Evolutionary conservation across 2,797 vertebrate species (phyloP).

Genomic region (Mallotus villosus): DNA sequence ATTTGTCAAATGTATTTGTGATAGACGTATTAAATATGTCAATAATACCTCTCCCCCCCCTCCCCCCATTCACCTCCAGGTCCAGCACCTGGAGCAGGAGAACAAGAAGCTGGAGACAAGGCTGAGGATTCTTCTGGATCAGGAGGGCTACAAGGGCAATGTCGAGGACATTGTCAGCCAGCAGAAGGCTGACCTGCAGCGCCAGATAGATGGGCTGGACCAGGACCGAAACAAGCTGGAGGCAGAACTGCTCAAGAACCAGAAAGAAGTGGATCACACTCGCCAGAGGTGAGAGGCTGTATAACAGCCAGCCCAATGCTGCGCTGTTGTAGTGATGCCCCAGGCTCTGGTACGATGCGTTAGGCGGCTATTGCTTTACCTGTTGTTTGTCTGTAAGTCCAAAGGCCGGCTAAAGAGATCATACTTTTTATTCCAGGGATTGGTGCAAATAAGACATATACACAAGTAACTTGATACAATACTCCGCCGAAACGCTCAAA

Average conservation of each 20-base stretch:
- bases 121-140: slow-evolving; percentile 70
- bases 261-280: slow-evolving; percentile 58
- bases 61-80: slow-evolving; percentile 42
- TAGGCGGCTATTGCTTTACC: too few species aligned
- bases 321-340: too few species aligned
- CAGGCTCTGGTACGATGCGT: too few species aligned
- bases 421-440: too few species aligned
- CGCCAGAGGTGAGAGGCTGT: slow-evolving; percentile 62
- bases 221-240: slow-evolving; percentile 65
- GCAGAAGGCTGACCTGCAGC: slow-evolving; percentile 57
- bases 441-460: too few species aligned
- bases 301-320: too few species aligned
- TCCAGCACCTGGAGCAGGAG: slow-evolving; percentile 72
- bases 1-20: not conserved
- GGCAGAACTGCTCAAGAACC: slow-evolving; percentile 50
- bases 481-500: too few species aligned
- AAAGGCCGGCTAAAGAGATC: too few species aligned
- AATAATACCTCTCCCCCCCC: too few species aligned
- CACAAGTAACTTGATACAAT: too few species aligned
- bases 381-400: too few species aligned
- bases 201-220: slow-evolving; percentile 61
- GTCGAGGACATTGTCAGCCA: slow-evolving; percentile 59
- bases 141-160: slow-evolving; percentile 68
- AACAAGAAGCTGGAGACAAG: slow-evolving; percentile 69
- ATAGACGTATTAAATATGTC: not conserved